These are phyloP conservation scores for Bubalus kerabau DNA, from an alignment of 2,113 vertebrate genomes.

Conservation along the genomic window DNA sequence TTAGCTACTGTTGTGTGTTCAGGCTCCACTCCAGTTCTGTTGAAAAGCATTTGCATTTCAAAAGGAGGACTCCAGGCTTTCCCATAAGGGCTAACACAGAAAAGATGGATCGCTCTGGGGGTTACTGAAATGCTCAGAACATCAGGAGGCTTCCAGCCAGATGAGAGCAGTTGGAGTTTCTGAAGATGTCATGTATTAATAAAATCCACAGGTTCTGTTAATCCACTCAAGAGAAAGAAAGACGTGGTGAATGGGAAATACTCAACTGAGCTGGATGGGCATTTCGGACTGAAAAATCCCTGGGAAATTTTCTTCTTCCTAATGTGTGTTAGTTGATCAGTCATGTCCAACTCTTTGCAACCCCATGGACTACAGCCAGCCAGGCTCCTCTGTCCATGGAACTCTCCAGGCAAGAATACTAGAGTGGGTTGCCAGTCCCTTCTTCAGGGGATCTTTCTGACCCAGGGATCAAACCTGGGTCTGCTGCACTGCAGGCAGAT, in stretches of 20 bases:
- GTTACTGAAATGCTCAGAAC: neutral
- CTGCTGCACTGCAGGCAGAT: neutral
- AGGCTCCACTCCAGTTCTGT: neutral
- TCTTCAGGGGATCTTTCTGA: neutral
- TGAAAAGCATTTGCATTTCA: neutral
- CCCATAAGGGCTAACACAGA: neutral
- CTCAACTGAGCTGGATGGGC: neutral
- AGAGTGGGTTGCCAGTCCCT: neutral
- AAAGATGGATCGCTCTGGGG: neutral
- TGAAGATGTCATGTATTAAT: neutral
- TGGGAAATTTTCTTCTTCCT: neutral
- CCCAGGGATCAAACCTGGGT: neutral
- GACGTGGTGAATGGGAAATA: neutral
- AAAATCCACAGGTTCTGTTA: neutral
- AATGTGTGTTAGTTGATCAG: neutral
- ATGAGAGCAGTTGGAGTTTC: neutral
- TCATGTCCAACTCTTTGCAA: neutral
- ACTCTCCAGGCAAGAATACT: neutral
- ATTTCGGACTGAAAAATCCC: neutral
- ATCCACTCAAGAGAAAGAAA: constrained; percentile 2
- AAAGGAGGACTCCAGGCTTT: neutral
- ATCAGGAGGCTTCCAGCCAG: neutral
- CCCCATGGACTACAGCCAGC: neutral
- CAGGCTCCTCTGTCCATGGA: neutral
- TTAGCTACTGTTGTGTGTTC: neutral